These are phyloP conservation scores for Ciona savignyi DNA, from an alignment of 23 tunicate species.

Conservation along the genomic window DNA sequence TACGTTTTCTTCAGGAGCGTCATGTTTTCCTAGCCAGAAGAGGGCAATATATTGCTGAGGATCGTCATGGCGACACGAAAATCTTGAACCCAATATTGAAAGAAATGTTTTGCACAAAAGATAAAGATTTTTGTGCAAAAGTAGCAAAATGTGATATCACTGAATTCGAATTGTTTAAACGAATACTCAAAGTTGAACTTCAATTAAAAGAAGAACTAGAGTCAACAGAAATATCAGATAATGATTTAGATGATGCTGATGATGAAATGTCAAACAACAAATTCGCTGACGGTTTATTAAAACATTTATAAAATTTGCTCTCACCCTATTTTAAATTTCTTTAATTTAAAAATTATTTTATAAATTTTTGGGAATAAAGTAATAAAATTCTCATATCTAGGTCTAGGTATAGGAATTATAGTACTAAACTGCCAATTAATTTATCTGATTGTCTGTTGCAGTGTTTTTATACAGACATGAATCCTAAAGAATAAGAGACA, in stretches of 20 bases:
- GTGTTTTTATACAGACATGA: too few relatives aligned
- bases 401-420: too few relatives aligned
- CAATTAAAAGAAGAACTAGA: background rate
- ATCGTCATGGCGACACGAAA: slow-evolving; percentile 32
- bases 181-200: slow-evolving; percentile 13
- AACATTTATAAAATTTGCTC: background rate
- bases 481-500: too few relatives aligned
- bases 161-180: slow-evolving; percentile 30
- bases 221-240: background rate
- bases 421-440: too few relatives aligned
- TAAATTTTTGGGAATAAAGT: too few relatives aligned
- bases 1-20: slow-evolving; percentile 16
- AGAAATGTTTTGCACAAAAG: slow-evolving; percentile 28
- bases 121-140: slow-evolving; percentile 35
- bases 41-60: slow-evolving; percentile 33
- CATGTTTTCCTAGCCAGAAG: slow-evolving; percentile 46
- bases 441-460: too few relatives aligned
- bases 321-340: too few relatives aligned
- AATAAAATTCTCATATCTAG: too few relatives aligned
- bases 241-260: background rate
- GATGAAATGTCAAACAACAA: background rate
- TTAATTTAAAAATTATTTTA: too few relatives aligned
- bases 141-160: slow-evolving; percentile 25
- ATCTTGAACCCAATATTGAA: slow-evolving; percentile 23
- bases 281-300: background rate